Base-by-base conservation (phyloP, 2,888 invertebrate species). In the Cataglyphis livida region DNA sequence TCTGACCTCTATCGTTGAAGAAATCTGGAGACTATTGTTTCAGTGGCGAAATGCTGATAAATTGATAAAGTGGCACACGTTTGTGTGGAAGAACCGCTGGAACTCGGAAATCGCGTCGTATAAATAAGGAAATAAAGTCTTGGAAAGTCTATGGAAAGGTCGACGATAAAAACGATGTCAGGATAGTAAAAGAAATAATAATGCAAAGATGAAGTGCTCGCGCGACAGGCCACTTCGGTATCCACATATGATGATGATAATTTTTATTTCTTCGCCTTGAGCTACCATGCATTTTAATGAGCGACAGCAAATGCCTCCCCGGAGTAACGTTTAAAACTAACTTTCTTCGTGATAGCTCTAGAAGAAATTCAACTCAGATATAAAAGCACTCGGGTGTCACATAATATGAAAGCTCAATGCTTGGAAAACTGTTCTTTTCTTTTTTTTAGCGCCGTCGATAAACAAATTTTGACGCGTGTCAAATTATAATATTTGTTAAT, bases 251-350 rank as follows among this genome's bases (percentile, higher is more conserved):
- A 79, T 28, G 48, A 68, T 73, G 78, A 79, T 79, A 79, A 79
- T 79, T 79, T 73, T 79, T 79, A 79, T 79, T 79, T 79, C 59
- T 79, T 73, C 35, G 32, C 44, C 71, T 78, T 41, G 5, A 59
- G 32, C 57, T 5, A 32, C 54, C 41, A 54, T 32, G 38, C 66
- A 38, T 78, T 70, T 12, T 71, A 21, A 35, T 21, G 21, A 44
- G 32, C 44, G 44, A 35, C 57, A 21, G 57, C 12, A 59, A 87
- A 87, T 83, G 85, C 64, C 75, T 87, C 87, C 85, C 87, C 28
- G 38, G 85, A 81, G 87, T 82, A 81, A 85, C 83, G 68, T 87
- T 87, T 68, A 48, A 76, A 87, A 85, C 71, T 59, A 75, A 85
- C 75, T 85, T 85, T 48, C 75, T 81, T 66, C 32, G 62, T 51